Evolutionary conservation across 2,888 invertebrate species (phyloP).

Genomic region (Cosmia trapezina): DNA sequence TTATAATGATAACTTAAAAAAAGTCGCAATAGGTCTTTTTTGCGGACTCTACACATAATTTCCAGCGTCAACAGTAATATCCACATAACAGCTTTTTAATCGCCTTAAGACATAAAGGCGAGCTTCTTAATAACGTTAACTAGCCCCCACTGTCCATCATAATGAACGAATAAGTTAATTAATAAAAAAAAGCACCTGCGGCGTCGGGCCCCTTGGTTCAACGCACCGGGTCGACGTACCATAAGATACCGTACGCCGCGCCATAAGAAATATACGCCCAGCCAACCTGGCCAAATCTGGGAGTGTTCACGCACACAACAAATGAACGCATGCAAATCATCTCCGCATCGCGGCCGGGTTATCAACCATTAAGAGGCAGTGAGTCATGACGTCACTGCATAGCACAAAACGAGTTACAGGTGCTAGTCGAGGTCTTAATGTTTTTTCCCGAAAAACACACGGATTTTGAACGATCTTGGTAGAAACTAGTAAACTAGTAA

Average conservation of each 20-base stretch:
- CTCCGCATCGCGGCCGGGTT: slow-evolving; percentile 77
- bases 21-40: not conserved
- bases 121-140: slow-evolving; percentile 53
- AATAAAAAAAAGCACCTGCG: slow-evolving; percentile 78
- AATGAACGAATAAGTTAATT: slow-evolving; percentile 70
- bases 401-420: slow-evolving; percentile 85
- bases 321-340: slow-evolving; percentile 75
- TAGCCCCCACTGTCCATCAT: slow-evolving; percentile 59
- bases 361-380: slow-evolving; percentile 73
- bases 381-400: slow-evolving; percentile 84
- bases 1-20: too few species aligned
- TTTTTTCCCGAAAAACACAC: slow-evolving; percentile 73
- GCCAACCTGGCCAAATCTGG: slow-evolving; percentile 80
- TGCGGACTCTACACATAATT: slow-evolving; percentile 15
- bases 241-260: slow-evolving; percentile 84
- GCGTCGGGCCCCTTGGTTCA: slow-evolving; percentile 85
- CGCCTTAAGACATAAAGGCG: slow-evolving; percentile 23
- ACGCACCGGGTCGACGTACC: slow-evolving; percentile 87
- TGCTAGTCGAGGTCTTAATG: slow-evolving; percentile 77
- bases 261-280: slow-evolving; percentile 86
- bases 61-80: not conserved
- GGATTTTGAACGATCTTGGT: slow-evolving; percentile 40
- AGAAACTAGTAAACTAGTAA: slow-evolving; percentile 33
- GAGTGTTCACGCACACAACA: slow-evolving; percentile 72
- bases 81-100: slow-evolving; percentile 28